A percentile compares a stretch with the other conserved stretches of the same genome.
Evolutionary conservation across 2,888 invertebrate species (phyloP).

Genomic region (Cyrtodaria siliqua): DNA sequence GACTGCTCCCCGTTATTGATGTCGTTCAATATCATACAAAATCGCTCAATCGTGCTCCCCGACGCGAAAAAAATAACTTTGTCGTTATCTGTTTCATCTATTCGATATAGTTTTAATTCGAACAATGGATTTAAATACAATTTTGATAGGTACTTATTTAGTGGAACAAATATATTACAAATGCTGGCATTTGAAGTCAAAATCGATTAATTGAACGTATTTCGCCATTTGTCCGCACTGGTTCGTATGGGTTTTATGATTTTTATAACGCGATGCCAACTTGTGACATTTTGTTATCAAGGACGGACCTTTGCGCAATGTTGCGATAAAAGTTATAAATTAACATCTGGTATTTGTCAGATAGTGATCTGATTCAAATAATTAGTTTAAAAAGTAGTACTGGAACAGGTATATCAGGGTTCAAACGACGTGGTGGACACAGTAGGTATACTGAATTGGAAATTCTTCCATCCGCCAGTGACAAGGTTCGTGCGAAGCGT

Average conservation of each 20-base stretch:
- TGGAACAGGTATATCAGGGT: too few relatives aligned
- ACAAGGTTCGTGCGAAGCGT: too few relatives aligned
- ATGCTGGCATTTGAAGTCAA: slow-evolving; percentile 13
- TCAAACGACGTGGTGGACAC: too few relatives aligned
- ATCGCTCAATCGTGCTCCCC: slow-evolving; percentile 11
- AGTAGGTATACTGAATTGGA: too few relatives aligned
- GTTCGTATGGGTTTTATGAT: slow-evolving; percentile 2
- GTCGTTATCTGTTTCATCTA: slow-evolving; percentile 28
- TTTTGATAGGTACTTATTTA: slow-evolving; percentile 15
- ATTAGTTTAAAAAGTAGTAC: too few relatives aligned
- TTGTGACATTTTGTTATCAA: neutral
- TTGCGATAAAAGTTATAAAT: too few relatives aligned
- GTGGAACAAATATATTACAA: slow-evolving; percentile 36
- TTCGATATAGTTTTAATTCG: slow-evolving; percentile 39
- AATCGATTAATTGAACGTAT: slow-evolving; percentile 18
- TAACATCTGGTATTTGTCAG: too few relatives aligned
- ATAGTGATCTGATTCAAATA: too few relatives aligned
- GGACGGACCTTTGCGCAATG: too few relatives aligned
- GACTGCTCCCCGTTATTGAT: neutral
- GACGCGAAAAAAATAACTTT: slow-evolving; percentile 15
- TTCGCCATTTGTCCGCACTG: too few relatives aligned
- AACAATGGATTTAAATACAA: slow-evolving; percentile 28
- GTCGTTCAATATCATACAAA: slow-evolving; percentile 9
- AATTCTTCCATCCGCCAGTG: too few relatives aligned
- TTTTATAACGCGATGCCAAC: slow-evolving; percentile 14